phyloP scores from a whole-genome alignment of 1,140 invertebrate genomes.

The Aleiodes sp. region DNA sequence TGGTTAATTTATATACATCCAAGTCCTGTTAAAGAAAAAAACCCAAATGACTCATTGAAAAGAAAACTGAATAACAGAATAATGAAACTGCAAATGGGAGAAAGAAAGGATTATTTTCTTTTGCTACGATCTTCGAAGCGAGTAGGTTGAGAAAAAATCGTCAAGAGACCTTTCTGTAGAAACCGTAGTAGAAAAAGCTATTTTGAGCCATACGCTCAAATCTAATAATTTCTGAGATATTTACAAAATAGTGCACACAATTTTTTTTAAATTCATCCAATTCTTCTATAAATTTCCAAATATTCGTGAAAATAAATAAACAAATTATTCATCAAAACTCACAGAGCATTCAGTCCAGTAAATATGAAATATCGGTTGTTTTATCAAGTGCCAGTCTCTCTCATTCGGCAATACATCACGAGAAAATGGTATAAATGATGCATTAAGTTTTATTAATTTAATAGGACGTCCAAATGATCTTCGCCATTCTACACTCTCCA shows the following conservation, averaged over 20 bases:
- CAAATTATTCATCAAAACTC: conserved; percentile 57
- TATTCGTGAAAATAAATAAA: too few relatives aligned
- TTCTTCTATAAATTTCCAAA: background rate
- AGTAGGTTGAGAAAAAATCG: too few relatives aligned
- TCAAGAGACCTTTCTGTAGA: too few relatives aligned
- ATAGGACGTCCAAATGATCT: conserved; percentile 82
- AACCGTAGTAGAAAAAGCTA: too few relatives aligned
- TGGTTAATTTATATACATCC: conserved; percentile 85
- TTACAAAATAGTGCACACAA: conserved; percentile 19
- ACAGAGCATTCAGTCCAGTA: conserved; percentile 95
- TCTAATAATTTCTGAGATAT: too few relatives aligned
- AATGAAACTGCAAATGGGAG: conserved; percentile 15
- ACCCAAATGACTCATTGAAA: too few relatives aligned
- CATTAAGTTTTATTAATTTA: conserved; percentile 85
- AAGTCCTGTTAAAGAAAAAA: too few relatives aligned
- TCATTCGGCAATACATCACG: conserved; percentile 75
- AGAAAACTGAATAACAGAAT: conserved; percentile 54
- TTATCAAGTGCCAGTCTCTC: conserved; percentile 79
- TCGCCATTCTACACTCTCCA: conserved; percentile 90
- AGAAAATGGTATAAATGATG: conserved; percentile 85
- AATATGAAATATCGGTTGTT: conserved; percentile 91
- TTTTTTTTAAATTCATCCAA: conserved; percentile 8
- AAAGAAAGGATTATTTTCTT: conserved; percentile 9
- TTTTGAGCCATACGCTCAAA: too few relatives aligned
- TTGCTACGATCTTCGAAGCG: too few relatives aligned